Evolutionary conservation across 2,888 invertebrate genomes (phyloP).

Genomic region (Therioaphis trifolii): DNA sequence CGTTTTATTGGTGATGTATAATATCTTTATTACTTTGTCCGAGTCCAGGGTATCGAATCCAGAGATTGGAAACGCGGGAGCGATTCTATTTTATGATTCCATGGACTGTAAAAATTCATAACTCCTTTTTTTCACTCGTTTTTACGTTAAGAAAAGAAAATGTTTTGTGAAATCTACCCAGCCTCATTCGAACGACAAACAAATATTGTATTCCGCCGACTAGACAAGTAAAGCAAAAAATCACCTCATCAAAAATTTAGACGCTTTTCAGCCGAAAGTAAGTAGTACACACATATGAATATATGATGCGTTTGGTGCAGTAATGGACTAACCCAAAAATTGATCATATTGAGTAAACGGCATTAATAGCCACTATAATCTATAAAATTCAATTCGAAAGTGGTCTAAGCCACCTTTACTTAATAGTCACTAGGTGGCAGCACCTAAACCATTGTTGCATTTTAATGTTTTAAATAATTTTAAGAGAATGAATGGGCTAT

Average conservation of each 20-base stretch:
- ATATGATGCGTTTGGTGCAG: no score
- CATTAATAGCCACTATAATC: no score
- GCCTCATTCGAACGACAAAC: not conserved
- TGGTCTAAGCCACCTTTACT: no score
- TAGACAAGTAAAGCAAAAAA: not conserved
- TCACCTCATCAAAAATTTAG: slow-evolving; percentile 46
- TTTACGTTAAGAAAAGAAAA: slow-evolving; percentile 39
- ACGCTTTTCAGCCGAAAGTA: slow-evolving; percentile 5
- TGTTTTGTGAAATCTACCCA: slow-evolving; percentile 31
- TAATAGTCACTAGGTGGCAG: no score
- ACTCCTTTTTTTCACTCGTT: not conserved
- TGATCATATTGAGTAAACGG: no score
- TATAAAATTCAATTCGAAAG: no score
- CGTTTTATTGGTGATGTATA: slow-evolving; percentile 53
- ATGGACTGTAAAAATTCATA: slow-evolving; percentile 47
- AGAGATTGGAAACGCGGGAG: slow-evolving; percentile 48
- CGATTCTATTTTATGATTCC: slow-evolving; percentile 55
- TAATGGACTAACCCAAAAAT: no score
- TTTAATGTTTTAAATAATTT: no score
- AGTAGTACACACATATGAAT: not conserved
- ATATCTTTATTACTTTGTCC: slow-evolving; percentile 51
- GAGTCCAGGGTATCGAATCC: slow-evolving; percentile 27
- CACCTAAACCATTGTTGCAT: no score
- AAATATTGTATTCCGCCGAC: slow-evolving; percentile 39
- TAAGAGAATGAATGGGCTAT: no score